These are phyloP conservation scores for Hippocampus comes DNA, from an alignment of 2,113 vertebrate species.

Conservation along the genomic window DNA sequence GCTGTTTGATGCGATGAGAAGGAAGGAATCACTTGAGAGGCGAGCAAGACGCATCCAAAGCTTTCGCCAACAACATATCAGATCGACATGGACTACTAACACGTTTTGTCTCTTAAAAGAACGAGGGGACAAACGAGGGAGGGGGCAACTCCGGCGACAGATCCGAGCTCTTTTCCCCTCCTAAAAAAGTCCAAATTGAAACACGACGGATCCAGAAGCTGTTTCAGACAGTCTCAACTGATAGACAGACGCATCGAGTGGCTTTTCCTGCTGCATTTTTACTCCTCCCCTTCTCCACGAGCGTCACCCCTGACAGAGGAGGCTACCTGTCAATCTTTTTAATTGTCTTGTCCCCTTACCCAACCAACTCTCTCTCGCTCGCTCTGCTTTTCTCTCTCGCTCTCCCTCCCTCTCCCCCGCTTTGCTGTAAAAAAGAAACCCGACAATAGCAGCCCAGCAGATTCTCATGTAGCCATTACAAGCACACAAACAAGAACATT, in stretches of 20 bases:
- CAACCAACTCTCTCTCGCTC: constrained; percentile 66
- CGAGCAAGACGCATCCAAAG: constrained; percentile 72
- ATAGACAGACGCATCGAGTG: constrained; percentile 99
- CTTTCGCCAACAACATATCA: constrained; percentile 74
- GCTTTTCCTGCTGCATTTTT: constrained; percentile 95
- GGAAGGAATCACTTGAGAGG: constrained; percentile 67
- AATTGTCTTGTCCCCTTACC: constrained; percentile 83
- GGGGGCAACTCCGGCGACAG: constrained; percentile 77
- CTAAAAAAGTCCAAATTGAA: constrained; percentile 69
- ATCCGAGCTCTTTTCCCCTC: constrained; percentile 75
- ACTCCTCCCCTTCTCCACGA: constrained; percentile 95
- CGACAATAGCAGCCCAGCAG: background rate
- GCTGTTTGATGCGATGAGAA: constrained; percentile 63
- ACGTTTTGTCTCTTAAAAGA: constrained; percentile 69
- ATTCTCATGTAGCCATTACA: constrained; percentile 3
- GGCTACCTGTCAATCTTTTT: constrained; percentile 99
- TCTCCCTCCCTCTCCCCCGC: constrained; percentile 76
- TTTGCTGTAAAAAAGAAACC: constrained; percentile 42
- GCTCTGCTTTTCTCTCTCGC: constrained; percentile 78
- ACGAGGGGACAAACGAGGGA: constrained; percentile 15
- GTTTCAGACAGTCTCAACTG: constrained; percentile 99
- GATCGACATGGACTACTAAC: constrained; percentile 75
- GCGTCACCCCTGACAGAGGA: constrained; percentile 99
- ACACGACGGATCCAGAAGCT: constrained; percentile 90
- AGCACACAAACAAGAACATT: background rate